Percentiles rank a stretch among this genome's conserved stretches.
Conservation (phyloP, 64 coral and sea anemone genomes). For the Anthopleura sola region DNA sequence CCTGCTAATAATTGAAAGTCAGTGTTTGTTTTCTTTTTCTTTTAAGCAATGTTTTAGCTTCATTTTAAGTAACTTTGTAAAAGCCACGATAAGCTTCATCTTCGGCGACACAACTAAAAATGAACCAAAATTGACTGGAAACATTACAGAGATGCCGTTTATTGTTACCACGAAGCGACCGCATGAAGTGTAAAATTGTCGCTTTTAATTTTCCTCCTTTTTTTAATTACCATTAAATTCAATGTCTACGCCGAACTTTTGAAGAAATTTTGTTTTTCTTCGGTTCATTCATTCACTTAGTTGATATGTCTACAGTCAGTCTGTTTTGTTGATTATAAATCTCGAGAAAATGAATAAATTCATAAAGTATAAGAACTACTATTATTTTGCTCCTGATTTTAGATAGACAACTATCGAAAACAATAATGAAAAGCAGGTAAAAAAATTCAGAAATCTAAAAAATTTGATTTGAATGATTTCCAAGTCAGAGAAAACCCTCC, state of each 20-base stretch:
- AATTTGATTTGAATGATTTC: background rate
- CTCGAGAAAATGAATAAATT: background rate
- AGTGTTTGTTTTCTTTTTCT: background rate
- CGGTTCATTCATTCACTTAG: background rate
- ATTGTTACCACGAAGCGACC: background rate
- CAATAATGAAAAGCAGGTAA: background rate
- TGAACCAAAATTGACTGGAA: background rate
- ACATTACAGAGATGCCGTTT: background rate
- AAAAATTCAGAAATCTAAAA: background rate
- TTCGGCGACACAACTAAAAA: background rate
- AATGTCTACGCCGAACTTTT: no score
- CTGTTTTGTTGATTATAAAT: background rate
- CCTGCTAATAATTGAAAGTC: background rate
- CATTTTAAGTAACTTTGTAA: background rate
- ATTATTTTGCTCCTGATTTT: background rate
- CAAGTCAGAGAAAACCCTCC: conserved; percentile 1
- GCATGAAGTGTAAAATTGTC: background rate
- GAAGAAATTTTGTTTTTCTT: no score
- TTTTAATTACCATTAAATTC: background rate
- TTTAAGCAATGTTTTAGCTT: background rate
- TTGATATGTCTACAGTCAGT: background rate
- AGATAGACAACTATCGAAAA: background rate
- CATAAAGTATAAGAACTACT: background rate
- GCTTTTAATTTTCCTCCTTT: background rate
- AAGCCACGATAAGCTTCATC: background rate